Evolutionary conservation across 1,140 invertebrate genomes (phyloP), one percentile per base, ranked within the genome.

Genomic region (Onthophagus taurus): DNA sequence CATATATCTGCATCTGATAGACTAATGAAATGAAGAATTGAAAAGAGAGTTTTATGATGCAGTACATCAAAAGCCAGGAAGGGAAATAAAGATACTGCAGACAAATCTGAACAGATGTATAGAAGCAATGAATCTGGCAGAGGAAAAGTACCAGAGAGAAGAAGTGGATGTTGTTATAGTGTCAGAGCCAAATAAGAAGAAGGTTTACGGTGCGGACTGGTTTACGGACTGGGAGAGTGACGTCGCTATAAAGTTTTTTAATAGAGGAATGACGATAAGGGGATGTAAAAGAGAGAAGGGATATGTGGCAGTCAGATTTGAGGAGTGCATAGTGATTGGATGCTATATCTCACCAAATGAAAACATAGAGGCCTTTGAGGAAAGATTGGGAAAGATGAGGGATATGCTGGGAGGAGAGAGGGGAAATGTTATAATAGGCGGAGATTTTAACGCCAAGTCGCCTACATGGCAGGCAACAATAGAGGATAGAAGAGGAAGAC

Each of bases 401-500:
- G 23, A 4, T 20, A 39, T 26, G 13, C 11, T 21, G 29, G 23
- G 4, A 39, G 4, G 18, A 26, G 9, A 21, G 1, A 39, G 3
- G 11, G 23, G 16, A 14, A 23, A 47, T 21, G 20, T 39, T 2
- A 20, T 60, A 0, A 48, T 60, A 8, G 45, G 47, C 21, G 56
- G 54, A 12, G 58, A 60, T 41, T 48, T 57, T 20, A 58, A 60
- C 29, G 35, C 44, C 9, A 56, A 52, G 45, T 44, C 49, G 2
- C 23, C 39, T 3, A 42, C 51, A 17, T 58, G 52, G 54, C 52
- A 51, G 2, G 48, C 48, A 29, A 20, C 48, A 21, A 14, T n/a
- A 11, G 20, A 30, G 3, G 48, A 59, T 45, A 42, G 19, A 13
- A 52, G 47, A 42, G 55, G 53, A 12, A 37, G n/a, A 31, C n/a